Conservation (phyloP, 2,113 vertebrate genomes). For the Coregonus clupeaformis region DNA sequence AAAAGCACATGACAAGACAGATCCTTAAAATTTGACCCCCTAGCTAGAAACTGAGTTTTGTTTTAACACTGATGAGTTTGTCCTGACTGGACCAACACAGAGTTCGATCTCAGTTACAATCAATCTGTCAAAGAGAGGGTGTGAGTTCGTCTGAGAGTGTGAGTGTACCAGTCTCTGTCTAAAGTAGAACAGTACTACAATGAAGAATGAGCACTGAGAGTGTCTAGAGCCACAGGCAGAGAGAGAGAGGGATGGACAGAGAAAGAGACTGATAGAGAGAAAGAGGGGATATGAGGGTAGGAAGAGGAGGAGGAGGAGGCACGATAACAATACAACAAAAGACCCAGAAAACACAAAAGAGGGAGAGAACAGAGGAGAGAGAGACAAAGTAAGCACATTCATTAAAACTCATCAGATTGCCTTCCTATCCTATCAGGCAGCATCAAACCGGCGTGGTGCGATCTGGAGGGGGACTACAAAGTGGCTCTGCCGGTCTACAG, state of each 20-base stretch:
- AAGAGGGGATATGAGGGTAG: not conserved
- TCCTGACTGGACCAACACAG: no score
- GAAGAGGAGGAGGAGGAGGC: not conserved
- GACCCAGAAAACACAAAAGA: slow-evolving; percentile 64
- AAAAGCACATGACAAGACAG: not conserved
- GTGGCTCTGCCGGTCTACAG: slow-evolving; percentile 86
- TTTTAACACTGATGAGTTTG: no score
- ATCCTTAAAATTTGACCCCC: not conserved
- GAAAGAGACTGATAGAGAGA: not conserved
- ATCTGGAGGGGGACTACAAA: slow-evolving; percentile 92
- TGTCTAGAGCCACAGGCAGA: not conserved
- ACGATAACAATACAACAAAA: slow-evolving; percentile 58
- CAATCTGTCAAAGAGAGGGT: no score
- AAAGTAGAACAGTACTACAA: no score
- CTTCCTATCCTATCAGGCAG: slow-evolving; percentile 90
- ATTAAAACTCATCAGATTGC: slow-evolving; percentile 86
- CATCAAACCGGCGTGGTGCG: slow-evolving; percentile 82
- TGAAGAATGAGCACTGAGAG: not conserved
- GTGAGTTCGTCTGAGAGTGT: no score
- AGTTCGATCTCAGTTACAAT: no score
- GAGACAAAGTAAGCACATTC: slow-evolving; percentile 85
- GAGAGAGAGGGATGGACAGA: slow-evolving; percentile 5
- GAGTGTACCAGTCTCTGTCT: no score
- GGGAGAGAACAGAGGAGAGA: slow-evolving; percentile 74
- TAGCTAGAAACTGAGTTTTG: no score